These are phyloP conservation scores for Hirundo rustica DNA, from an alignment of 2,797 vertebrate species.

Conservation along the genomic window DNA sequence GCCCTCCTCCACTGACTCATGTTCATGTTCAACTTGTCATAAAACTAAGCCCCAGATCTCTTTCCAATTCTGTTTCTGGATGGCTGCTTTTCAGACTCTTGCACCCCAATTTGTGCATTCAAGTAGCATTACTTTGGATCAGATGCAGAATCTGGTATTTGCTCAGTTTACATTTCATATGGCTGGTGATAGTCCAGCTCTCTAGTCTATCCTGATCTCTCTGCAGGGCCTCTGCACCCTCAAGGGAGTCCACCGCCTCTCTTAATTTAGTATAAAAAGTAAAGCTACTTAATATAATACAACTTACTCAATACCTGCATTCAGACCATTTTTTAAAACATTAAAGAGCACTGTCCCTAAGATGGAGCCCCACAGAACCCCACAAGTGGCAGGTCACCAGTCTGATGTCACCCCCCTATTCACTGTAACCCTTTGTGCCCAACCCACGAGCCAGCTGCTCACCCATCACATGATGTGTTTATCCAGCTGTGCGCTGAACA, in stretches of 20 bases:
- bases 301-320: neutral
- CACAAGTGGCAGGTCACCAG: rapidly evolving
- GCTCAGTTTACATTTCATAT: neutral
- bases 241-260: neutral
- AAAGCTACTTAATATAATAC: neutral
- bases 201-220: neutral
- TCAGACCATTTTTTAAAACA: neutral
- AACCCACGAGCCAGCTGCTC: neutral
- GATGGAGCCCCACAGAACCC: neutral
- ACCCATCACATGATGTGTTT: neutral
- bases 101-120: no score
- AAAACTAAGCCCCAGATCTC: neutral
- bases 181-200: neutral
- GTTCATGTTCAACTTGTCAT: no score
- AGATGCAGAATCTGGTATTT: neutral
- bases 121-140: neutral
- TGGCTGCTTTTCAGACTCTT: neutral
- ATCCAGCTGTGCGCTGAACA: neutral
- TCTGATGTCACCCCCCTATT: neutral
- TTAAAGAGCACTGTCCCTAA: neutral
- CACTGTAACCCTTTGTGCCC: neutral
- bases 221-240: neutral
- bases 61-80: neutral
- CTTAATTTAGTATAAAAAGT: neutral
- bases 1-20: neutral